Evolutionary conservation across 2,113 vertebrate genomes (phyloP), one percentile per base, ranked within the genome.

Genomic region (Rhynchomys soricoides): DNA sequence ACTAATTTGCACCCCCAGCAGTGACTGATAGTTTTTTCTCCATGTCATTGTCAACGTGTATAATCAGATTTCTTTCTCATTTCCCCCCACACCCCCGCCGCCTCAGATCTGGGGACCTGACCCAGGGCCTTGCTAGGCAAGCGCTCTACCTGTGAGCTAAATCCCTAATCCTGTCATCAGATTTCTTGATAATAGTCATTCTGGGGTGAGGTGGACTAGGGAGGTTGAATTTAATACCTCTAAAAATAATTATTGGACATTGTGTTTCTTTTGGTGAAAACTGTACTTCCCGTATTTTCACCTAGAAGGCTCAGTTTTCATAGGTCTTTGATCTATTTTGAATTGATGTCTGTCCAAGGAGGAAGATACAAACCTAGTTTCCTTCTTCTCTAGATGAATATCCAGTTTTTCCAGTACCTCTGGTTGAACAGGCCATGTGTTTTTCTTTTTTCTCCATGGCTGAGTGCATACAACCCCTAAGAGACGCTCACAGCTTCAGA

Each of bases 41-140:
- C 57, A n/a, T 0, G 24, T 15, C 78, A 12, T 15, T 57, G 37
- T 37, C 78, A 82, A 82, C 21, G 57, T 78, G 13, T 77, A 26
- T 10, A 15, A 29, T 77, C 74, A 29, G 12, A 77, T 21, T 73
- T 40, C 37, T 71, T 71, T 21, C 37, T n/a, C n/a, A 17, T 22
- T 16, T 40, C 1, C 19, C 17, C n/a, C 5, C 21, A 0, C 31
- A 13, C 12, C 29, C 13, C 11, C 29, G 2, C 64, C 10, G 3
- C 29, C 12, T 13, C 64, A 17, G 26, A 66, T 10, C 64, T 71
- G 70, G 40, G 37, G 17, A 71, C 70, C 37, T 8, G 37, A 71
- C 37, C 70, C 70, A n/a, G 16, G 17, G 37, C 17, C 37, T n/a
- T 71, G 68, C 34, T 37, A 37, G 34, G 68, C 68, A 70, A 37